Base-by-base conservation (phyloP, 2,888 invertebrate species). In the Gryllus longicercus region DNA sequence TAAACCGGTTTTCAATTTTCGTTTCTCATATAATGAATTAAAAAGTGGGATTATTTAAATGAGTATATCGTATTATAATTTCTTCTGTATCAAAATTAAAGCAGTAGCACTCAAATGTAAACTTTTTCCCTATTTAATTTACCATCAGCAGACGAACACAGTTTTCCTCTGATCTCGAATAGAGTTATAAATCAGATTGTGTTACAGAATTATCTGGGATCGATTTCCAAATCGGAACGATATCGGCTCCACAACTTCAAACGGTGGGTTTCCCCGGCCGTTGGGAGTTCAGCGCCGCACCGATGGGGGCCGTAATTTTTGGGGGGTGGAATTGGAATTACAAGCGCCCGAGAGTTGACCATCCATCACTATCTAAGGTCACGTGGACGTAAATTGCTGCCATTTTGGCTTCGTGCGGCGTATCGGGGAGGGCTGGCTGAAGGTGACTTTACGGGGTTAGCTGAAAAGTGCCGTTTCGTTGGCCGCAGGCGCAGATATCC, bases 341-440 rank as follows among this genome's bases (percentile, higher is more conserved):
- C 63, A 63, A 63, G 63, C 63, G 14, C 63, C 14, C 63, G 14
- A n/a, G 16, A 63, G 63, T n/a, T 63, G 16, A 63, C 4, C 63
- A 63, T 63, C 63, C 63, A 63, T 63, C 63, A 63, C 63, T 63
- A 63, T 63, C 63, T 63, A 63, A 63, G 63, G 63, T 63, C 63
- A 63, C 63, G 63, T 14, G 63, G 63, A 63, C 63, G 63, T 63
- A 63, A 63, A 63, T 63, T 63, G 63, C 63, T 63, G 63, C 63
- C 63, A 63, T 63, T 63, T 63, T 63, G 63, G 63, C 63, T 63
- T 63, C 63, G 63, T 63, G 63, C n/a, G 63, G 63, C 63, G 63
- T 63, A 63, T 63, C 63, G 63, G 38, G 38, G 63, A 63, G 16
- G 63, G 16, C 14, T 14, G n/a, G 63, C 63, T 63, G 63, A 18